phyloP scores from a whole-genome alignment of 35 echinoderm and acorn worm genomes.

The Stichopus chloronotus region DNA sequence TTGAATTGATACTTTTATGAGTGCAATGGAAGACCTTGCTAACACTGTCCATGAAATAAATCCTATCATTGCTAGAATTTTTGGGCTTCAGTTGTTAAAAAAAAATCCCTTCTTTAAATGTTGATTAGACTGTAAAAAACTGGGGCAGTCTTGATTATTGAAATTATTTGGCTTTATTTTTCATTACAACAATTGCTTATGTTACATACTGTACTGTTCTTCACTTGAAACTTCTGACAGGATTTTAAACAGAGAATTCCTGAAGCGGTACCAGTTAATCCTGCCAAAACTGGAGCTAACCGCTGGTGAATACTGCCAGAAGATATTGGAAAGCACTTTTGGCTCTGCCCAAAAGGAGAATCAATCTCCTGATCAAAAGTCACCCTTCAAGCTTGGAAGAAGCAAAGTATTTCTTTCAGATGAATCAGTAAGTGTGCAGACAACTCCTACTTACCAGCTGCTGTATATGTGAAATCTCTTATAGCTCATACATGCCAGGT shows the following conservation, averaged over 20 bases:
- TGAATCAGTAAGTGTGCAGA: slow-evolving; percentile 67
- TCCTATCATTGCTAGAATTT: too few species aligned
- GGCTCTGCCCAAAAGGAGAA: slow-evolving; percentile 86
- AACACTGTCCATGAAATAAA: too few species aligned
- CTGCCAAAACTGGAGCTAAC: not conserved
- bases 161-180: too few species aligned
- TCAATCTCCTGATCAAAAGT: not conserved
- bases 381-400: slow-evolving; percentile 69
- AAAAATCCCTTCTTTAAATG: too few species aligned
- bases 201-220: too few species aligned
- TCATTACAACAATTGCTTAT: too few species aligned
- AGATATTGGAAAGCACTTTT: slow-evolving; percentile 65
- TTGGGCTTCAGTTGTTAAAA: too few species aligned
- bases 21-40: too few species aligned
- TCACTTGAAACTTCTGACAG: slow-evolving; percentile 23
- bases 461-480: not conserved
- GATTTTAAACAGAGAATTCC: slow-evolving; percentile 72
- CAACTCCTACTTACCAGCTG: not conserved
- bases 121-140: too few species aligned
- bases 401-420: slow-evolving; percentile 86
- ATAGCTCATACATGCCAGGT: not conserved
- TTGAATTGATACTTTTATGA: too few species aligned
- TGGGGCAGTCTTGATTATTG: too few species aligned
- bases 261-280: slow-evolving; percentile 63
- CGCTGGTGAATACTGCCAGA: slow-evolving; percentile 42